These are phyloP conservation scores for Galleria mellonella DNA, from an alignment of 1,140 invertebrate genomes.

Conservation along the genomic window DNA sequence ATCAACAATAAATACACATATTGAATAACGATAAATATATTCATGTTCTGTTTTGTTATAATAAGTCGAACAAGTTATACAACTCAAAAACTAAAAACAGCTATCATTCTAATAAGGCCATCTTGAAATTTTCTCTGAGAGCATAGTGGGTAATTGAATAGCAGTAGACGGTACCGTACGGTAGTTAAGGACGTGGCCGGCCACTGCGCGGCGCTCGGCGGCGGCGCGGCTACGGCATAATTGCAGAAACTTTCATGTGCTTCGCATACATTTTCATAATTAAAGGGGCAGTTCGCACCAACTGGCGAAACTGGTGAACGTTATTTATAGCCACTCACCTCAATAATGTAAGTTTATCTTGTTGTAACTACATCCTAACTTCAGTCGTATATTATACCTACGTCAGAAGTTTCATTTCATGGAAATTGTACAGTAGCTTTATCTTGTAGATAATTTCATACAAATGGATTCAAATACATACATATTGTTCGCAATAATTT, in stretches of 20 bases:
- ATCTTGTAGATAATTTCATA: background rate
- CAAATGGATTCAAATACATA: constrained; percentile 2
- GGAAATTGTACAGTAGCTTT: background rate
- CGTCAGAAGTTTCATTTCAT: constrained; percentile 10
- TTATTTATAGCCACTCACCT: constrained; percentile 50
- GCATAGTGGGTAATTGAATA: constrained; percentile 63
- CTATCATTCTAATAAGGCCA: constrained; percentile 23
- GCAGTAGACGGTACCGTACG: constrained; percentile 41
- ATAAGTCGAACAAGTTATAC: no score
- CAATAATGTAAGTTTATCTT: constrained; percentile 36
- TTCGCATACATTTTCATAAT: constrained; percentile 72
- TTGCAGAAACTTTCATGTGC: constrained; percentile 72
- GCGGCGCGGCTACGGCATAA: constrained; percentile 48
- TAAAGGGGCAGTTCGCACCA: constrained; percentile 64
- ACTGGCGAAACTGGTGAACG: constrained; percentile 46
- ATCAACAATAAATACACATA: no score
- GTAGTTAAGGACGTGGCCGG: constrained; percentile 54
- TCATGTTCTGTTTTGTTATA: no score
- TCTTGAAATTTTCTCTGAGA: constrained; percentile 48
- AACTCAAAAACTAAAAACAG: no score
- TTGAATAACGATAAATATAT: no score
- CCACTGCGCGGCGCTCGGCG: constrained; percentile 33
- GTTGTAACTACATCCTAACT: constrained; percentile 13
- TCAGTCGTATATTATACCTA: constrained; percentile 13
- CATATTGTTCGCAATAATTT: no score